Evolutionary conservation across 2,113 vertebrate genomes (phyloP).

Genomic region (Zosterops lateralis): DNA sequence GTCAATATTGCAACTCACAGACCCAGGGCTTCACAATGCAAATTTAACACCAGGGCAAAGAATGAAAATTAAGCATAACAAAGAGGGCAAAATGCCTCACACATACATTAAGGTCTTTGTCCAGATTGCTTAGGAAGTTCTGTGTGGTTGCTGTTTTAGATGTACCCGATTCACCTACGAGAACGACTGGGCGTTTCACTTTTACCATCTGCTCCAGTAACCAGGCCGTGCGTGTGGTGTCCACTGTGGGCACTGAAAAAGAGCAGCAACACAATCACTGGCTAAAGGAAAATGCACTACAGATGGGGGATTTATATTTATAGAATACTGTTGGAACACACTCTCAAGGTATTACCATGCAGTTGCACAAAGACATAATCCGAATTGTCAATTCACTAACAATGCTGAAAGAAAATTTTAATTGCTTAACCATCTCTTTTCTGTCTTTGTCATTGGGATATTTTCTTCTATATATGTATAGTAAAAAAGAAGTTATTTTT

Average conservation of each 20-base stretch:
- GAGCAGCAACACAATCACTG: not conserved
- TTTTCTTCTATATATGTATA: not conserved
- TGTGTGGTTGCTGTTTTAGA: slow-evolving; percentile 94
- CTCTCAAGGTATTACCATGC: not conserved
- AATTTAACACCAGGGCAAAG: not conserved
- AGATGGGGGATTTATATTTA: not conserved
- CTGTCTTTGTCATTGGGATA: not conserved
- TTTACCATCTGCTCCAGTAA: slow-evolving; percentile 90
- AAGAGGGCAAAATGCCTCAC: not conserved
- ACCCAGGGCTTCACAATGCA: not conserved
- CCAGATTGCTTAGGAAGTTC: slow-evolving; percentile 87
- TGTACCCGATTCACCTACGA: slow-evolving; percentile 95
- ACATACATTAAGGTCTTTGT: slow-evolving; percentile 78
- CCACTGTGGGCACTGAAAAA: slow-evolving; percentile 89
- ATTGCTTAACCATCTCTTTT: not conserved
- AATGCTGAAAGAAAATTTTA: not conserved
- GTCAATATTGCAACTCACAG: not conserved
- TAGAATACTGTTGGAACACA: not conserved
- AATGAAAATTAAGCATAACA: not conserved
- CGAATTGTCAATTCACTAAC: not conserved
- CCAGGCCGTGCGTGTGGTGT: slow-evolving; percentile 88
- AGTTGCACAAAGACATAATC: not conserved
- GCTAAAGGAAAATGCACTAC: not conserved
- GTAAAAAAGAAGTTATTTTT: not conserved
- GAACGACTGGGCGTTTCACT: slow-evolving; percentile 83